Percentiles rank a stretch among this genome's conserved stretches.
phyloP scores from a whole-genome alignment of 2,113 vertebrate genomes.

The Crotalus tigris region DNA sequence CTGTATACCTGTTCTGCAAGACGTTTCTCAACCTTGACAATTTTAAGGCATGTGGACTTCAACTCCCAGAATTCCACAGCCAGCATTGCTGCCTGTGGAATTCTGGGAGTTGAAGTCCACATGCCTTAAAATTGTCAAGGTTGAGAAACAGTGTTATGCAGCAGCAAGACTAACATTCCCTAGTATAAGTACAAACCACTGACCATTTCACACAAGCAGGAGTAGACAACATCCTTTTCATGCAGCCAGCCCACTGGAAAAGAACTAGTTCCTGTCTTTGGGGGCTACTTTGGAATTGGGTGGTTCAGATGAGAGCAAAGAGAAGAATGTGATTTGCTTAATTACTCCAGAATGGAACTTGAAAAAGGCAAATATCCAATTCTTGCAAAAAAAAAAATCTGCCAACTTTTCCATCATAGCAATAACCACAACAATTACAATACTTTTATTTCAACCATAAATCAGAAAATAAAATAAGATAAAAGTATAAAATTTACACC shows the following conservation, averaged over 20 bases:
- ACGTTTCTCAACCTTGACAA: too few relatives aligned
- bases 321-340: not conserved
- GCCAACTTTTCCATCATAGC: not conserved
- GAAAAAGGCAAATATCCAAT: not conserved
- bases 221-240: not conserved
- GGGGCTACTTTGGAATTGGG: not conserved
- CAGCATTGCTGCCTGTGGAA: too few relatives aligned
- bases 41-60: too few relatives aligned
- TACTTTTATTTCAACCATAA: not conserved
- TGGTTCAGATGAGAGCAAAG: too few relatives aligned
- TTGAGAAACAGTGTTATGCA: too few relatives aligned
- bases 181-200: not conserved
- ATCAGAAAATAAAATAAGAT: not conserved
- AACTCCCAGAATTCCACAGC: too few relatives aligned
- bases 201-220: not conserved
- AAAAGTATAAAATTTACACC: not conserved
- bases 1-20: not conserved
- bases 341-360: not conserved
- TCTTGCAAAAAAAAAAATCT: not conserved
- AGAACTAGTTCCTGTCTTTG: not conserved
- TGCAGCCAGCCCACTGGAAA: not conserved
- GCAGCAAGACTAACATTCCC: not conserved
- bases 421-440: not conserved
- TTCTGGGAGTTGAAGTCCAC: too few relatives aligned
- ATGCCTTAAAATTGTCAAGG: too few relatives aligned